Evolutionary conservation across 2,113 vertebrate genomes (phyloP).

Genomic region (Nyctibius bracteatus): DNA sequence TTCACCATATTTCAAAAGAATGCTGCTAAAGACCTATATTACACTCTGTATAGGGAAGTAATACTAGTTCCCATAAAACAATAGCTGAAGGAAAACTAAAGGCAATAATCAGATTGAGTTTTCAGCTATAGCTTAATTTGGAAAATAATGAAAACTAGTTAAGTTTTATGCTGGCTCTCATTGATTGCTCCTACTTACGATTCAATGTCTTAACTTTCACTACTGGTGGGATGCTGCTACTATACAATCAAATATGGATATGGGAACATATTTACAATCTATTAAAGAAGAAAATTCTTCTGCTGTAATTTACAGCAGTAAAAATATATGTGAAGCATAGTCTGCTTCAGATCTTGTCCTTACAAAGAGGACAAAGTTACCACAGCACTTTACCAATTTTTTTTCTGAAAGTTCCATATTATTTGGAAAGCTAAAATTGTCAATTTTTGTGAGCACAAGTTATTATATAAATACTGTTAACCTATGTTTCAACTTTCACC

Average conservation of each 20-base stretch:
- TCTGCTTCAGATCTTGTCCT: conserved; percentile 45
- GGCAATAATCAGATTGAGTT: conserved; percentile 25
- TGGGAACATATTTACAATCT: conserved; percentile 1
- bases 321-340: conserved; percentile 18
- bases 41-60: not conserved
- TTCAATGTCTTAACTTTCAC: conserved; percentile 51
- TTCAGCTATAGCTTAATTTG: conserved; percentile 49
- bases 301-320: conserved; percentile 38
- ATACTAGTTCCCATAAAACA: conserved; percentile 30
- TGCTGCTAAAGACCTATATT: conserved; percentile 9
- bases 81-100: conserved; percentile 36
- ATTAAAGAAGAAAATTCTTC: conserved; percentile 25
- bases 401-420: conserved; percentile 66
- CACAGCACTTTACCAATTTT: conserved; percentile 16
- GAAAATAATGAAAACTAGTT: conserved; percentile 68
- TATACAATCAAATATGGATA: conserved; percentile 54
- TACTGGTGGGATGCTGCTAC: conserved; percentile 7
- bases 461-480: conserved; percentile 78
- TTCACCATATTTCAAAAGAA: conserved; percentile 43
- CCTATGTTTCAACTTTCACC: conserved; percentile 81
- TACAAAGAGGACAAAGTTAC: conserved; percentile 59
- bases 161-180: conserved; percentile 57
- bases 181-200: conserved; percentile 56
- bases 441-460: conserved; percentile 66
- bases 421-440: conserved; percentile 60